phyloP scores from a whole-genome alignment of 2,797 vertebrate species.

The Ctenosaura bakeri region DNA sequence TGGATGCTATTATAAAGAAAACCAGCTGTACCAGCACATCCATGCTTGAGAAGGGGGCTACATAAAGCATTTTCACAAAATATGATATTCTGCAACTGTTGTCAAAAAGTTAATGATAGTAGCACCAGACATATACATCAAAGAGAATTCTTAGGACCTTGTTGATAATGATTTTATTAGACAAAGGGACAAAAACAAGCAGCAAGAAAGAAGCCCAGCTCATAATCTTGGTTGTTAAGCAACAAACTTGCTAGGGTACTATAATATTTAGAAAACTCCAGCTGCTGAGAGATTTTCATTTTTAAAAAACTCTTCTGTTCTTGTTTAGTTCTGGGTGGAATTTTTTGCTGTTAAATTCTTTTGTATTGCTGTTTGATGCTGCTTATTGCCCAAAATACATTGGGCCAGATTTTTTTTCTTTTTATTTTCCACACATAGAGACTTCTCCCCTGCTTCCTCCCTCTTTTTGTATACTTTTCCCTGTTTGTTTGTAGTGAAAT shows the following conservation, averaged over 20 bases:
- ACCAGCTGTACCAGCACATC: neutral
- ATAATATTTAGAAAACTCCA: too few relatives aligned
- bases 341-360: too few relatives aligned
- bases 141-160: neutral
- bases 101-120: neutral
- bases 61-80: neutral
- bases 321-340: too few relatives aligned
- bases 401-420: too few relatives aligned
- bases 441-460: too few relatives aligned
- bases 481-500: constrained; percentile 39
- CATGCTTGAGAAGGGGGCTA: neutral
- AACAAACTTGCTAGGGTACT: neutral
- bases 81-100: neutral
- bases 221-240: neutral
- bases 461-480: too few relatives aligned
- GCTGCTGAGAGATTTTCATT: too few relatives aligned
- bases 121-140: neutral
- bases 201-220: neutral
- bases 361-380: too few relatives aligned
- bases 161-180: neutral
- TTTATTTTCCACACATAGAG: too few relatives aligned
- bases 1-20: constrained; percentile 25
- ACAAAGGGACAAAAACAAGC: neutral
- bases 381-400: too few relatives aligned
- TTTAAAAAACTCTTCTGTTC: too few relatives aligned